Evolutionary conservation across 2,888 invertebrate species (phyloP), one percentile per base, ranked within the genome.

Genomic region (Amblyteles armatorius): DNA sequence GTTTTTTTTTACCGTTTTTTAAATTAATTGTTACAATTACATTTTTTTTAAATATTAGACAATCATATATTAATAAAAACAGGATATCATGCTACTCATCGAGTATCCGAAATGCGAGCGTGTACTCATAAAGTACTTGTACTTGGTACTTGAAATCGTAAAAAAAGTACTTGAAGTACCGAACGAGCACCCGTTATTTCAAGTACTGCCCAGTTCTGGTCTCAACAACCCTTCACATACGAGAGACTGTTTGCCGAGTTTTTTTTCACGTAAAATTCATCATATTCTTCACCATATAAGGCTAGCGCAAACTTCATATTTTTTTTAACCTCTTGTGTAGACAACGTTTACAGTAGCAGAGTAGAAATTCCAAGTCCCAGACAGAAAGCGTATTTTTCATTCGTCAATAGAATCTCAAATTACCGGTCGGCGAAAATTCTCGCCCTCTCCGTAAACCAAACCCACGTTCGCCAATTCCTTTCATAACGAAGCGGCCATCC

Each of bases 401-500:
- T 63, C 33, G 29, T 63, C 29, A 63, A 63, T 63, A 16, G 63
- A 63, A n/a, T 33, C 7, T 63, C 63, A 13, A 63, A 63, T 63
- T 63, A 13, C n/a, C 33, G 29, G 63, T n/a, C 16, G 63, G 29
- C 2, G 29, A 33, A 63, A n/a, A 63, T 2, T n/a, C 29, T 63
- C 7, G 13, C 26, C 57, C 57, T 26, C 57, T 4, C 22, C 26
- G 13, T 57, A 57, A 13, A 57, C 57, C 57, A n/a, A 63, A 63
- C 63, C 6, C 29, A 33, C 63, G 63, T 63, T 63, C 63, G 33
- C 63, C 63, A 63, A 33, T 63, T 63, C 63, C 63, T 63, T 63
- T 63, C 63, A 63, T 63, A 63, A 63, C 63, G 63, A 63, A 63
- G 63, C 63, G 26, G 44, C 63, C 63, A 63, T 63, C 63, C 63